Percentiles rank a stretch among this genome's conserved stretches.
Conservation (phyloP, 2,888 invertebrate species). For the Creontiades dilutus region DNA sequence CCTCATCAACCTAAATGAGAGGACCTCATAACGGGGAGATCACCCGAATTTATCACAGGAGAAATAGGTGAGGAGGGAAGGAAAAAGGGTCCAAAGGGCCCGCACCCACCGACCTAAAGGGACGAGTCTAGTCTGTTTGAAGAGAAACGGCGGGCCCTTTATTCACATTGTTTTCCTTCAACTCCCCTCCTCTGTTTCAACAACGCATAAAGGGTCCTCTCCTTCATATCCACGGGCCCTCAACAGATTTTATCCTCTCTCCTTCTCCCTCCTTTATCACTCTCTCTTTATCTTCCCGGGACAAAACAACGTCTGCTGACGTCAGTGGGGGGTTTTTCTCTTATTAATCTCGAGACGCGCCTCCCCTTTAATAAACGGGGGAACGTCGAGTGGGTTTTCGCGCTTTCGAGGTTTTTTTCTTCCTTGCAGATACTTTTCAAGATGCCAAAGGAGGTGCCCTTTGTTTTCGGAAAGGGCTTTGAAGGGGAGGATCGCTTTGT, state of each 20-base stretch:
- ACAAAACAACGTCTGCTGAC: conserved; percentile 39
- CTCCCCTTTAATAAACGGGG: conserved; percentile 19
- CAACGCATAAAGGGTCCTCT: neutral
- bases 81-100: neutral
- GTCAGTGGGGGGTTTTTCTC: conserved; percentile 1
- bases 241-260: conserved; percentile 25
- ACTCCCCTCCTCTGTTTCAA: neutral
- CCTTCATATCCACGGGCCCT: neutral
- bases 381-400: conserved; percentile 11
- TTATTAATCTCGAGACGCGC: conserved; percentile 22
- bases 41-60: neutral
- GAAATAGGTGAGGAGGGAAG: neutral
- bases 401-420: neutral
- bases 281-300: neutral
- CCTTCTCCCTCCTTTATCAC: neutral
- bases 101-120: neutral
- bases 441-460: conserved; percentile 23
- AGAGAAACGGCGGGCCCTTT: neutral
- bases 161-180: conserved; percentile 38
- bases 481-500: neutral
- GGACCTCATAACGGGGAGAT: conserved; percentile 17
- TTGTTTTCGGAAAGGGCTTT: neutral
- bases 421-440: conserved; percentile 32
- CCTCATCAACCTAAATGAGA: neutral
- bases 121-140: neutral